Percentiles rank a stretch among this genome's conserved stretches.
Evolutionary conservation across 2,888 invertebrate genomes (phyloP).

Genomic region (Mechanitis mazaeus): DNA sequence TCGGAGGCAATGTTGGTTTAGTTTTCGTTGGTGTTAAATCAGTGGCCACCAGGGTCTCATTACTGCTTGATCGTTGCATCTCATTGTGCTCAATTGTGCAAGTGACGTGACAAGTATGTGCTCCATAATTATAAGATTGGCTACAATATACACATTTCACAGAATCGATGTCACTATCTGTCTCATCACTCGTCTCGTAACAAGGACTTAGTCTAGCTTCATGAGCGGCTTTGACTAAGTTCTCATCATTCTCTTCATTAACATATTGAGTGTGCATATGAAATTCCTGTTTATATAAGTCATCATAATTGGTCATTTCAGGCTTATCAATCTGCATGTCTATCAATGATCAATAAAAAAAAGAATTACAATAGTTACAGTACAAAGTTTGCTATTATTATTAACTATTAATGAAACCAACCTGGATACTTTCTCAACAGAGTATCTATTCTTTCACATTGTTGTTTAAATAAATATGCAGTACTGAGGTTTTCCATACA

Average conservation of each 20-base stretch:
- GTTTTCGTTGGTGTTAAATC: slow-evolving; percentile 41
- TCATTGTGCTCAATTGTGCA: slow-evolving; percentile 65
- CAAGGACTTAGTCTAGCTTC: slow-evolving; percentile 30
- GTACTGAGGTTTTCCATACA: slow-evolving; percentile 70
- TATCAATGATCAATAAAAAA: slow-evolving; percentile 27
- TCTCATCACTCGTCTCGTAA: slow-evolving; percentile 64
- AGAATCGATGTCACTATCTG: slow-evolving; percentile 69
- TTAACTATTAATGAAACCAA: slow-evolving; percentile 23
- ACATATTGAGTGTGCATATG: slow-evolving; percentile 57
- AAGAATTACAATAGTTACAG: slow-evolving; percentile 12
- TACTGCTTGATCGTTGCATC: slow-evolving; percentile 59
- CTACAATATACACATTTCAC: slow-evolving; percentile 67
- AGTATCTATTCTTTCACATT: slow-evolving; percentile 63
- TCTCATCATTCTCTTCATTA: slow-evolving; percentile 63
- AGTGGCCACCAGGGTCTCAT: slow-evolving; percentile 64
- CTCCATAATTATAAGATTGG: slow-evolving; percentile 57
- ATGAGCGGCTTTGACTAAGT: slow-evolving; percentile 46
- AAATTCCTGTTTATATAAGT: slow-evolving; percentile 60
- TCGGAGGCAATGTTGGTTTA: slow-evolving; percentile 31
- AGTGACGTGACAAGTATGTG: slow-evolving; percentile 60
- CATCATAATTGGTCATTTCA: slow-evolving; percentile 52
- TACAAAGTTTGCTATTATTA: slow-evolving; percentile 11
- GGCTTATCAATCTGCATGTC: slow-evolving; percentile 53
- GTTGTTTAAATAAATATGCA: slow-evolving; percentile 66
- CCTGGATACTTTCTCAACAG: slow-evolving; percentile 57